A percentile compares a stretch with the other conserved stretches of the same genome.
phyloP scores from a whole-genome alignment of 1,140 invertebrate genomes.

The Pygmarrhopalites habei region DNA sequence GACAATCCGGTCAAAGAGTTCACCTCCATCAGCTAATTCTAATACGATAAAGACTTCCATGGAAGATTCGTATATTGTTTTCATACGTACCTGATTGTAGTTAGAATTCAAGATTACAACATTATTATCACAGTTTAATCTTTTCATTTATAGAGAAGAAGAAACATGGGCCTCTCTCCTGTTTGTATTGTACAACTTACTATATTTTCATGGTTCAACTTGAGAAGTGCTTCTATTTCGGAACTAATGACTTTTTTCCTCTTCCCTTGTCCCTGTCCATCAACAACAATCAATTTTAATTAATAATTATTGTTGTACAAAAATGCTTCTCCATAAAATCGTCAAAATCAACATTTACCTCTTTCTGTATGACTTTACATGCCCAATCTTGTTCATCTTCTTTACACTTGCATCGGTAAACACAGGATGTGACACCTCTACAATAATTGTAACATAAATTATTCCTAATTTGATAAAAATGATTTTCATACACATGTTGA shows the following conservation, averaged over 20 bases:
- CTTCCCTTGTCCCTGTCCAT: slow-evolving; percentile 40
- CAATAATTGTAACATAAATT: slow-evolving; percentile 1
- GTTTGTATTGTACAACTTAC: slow-evolving; percentile 39
- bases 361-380: slow-evolving; percentile 43
- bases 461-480: background rate
- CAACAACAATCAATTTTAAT: background rate
- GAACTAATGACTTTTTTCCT: slow-evolving; percentile 39
- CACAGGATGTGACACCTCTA: slow-evolving; percentile 42
- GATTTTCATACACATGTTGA: background rate
- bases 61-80: slow-evolving; percentile 45
- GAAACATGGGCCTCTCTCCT: too few species aligned
- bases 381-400: slow-evolving; percentile 40
- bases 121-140: background rate
- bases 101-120: slow-evolving; percentile 21
- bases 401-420: slow-evolving; percentile 42
- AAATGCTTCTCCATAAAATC: background rate
- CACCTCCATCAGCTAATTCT: slow-evolving; percentile 46
- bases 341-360: slow-evolving; percentile 18
- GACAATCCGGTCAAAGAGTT: slow-evolving; percentile 51
- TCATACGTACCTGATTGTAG: slow-evolving; percentile 45
- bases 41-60: slow-evolving; percentile 43
- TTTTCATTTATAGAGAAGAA: background rate
- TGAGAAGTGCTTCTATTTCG: slow-evolving; percentile 40
- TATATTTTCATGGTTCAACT: slow-evolving; percentile 42
- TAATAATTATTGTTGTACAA: background rate